Evolutionary conservation across 2,113 vertebrate species (phyloP).

Genomic region (Gadus macrocephalus): DNA sequence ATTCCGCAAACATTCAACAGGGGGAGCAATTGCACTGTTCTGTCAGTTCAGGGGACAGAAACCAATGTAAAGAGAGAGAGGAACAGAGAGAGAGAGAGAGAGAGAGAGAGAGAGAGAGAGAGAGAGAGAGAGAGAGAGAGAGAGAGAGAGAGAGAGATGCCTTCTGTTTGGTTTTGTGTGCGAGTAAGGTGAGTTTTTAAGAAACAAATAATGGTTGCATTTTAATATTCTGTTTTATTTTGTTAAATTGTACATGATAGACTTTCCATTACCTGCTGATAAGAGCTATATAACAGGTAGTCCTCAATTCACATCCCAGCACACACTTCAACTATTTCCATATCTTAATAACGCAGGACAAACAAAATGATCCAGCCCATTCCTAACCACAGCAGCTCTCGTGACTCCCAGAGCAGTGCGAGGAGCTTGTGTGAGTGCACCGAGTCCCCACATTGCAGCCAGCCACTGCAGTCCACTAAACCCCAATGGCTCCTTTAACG

Average conservation of each 20-base stretch:
- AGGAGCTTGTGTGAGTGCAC: too few relatives aligned
- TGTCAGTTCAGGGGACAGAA: background rate
- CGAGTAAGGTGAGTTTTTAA: background rate
- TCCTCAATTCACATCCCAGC: background rate
- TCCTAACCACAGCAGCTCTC: background rate
- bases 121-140: background rate
- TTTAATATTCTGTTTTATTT: background rate
- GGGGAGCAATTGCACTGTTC: constrained; percentile 46
- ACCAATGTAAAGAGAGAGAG: background rate
- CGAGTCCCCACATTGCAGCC: too few relatives aligned
- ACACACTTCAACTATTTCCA: background rate
- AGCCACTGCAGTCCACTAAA: too few relatives aligned
- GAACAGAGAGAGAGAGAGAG: background rate
- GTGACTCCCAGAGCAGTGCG: too few relatives aligned
- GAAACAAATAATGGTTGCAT: constrained; percentile 9
- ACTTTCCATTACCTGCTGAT: background rate
- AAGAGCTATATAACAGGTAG: background rate
- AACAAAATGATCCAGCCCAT: background rate
- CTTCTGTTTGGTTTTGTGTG: too few relatives aligned
- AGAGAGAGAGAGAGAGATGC: background rate
- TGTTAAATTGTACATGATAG: background rate
- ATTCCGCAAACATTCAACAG: constrained; percentile 23
- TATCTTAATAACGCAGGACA: too few relatives aligned
- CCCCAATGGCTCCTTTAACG: too few relatives aligned
- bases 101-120: background rate